Evolutionary conservation across 1,140 invertebrate species (phyloP).

Genomic region (Sminthurinus signatus): DNA sequence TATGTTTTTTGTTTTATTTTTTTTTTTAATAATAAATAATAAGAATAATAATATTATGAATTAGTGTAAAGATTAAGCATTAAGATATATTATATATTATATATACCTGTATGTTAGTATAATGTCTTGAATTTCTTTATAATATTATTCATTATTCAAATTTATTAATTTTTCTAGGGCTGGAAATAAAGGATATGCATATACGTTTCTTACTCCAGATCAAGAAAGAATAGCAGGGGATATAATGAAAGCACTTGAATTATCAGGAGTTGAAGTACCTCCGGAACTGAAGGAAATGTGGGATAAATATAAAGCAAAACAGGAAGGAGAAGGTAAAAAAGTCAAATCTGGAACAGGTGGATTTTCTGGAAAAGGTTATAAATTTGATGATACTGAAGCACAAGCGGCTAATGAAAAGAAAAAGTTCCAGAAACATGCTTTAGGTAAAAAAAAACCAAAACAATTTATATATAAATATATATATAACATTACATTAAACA

Average conservation of each 20-base stretch:
- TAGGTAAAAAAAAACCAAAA: conserved; percentile 54
- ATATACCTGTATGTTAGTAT: too few species aligned
- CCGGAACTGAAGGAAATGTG: conserved; percentile 70
- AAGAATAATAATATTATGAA: too few species aligned
- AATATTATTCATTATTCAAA: too few species aligned
- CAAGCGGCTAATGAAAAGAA: conserved; percentile 92
- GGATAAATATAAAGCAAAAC: conserved; percentile 79
- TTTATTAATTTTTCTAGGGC: conserved; percentile 63
- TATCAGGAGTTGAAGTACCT: conserved; percentile 69
- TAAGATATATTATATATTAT: background rate
- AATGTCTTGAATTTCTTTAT: too few species aligned
- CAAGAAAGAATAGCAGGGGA: conserved; percentile 91
- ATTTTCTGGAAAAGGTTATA: conserved; percentile 96
- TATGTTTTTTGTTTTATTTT: too few species aligned
- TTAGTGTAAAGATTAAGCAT: too few species aligned
- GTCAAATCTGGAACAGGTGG: conserved; percentile 83
- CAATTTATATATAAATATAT: background rate
- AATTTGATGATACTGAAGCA: conserved; percentile 98
- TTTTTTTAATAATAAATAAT: too few species aligned
- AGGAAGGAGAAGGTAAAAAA: conserved; percentile 80
- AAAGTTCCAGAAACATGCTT: conserved; percentile 94
- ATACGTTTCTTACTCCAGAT: conserved; percentile 93
- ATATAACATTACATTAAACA: too few species aligned
- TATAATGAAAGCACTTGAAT: conserved; percentile 81
- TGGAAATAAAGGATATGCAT: conserved; percentile 94